These are phyloP conservation scores for Melopsittacus undulatus DNA, from an alignment of 2,797 vertebrate species.

Conservation along the genomic window DNA sequence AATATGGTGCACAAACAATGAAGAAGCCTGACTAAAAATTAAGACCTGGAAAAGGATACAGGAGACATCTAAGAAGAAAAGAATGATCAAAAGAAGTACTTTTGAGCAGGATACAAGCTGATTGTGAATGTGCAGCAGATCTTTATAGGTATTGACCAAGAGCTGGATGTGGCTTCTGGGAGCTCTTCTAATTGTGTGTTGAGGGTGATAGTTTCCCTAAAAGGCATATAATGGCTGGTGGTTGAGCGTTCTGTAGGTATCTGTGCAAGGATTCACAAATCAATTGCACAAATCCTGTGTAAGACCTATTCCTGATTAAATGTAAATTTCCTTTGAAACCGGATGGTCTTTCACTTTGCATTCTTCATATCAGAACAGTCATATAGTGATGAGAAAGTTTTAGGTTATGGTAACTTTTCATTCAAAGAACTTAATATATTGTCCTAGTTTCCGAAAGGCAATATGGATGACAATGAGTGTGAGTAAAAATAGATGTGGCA, in stretches of 20 bases:
- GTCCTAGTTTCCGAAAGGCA: neutral
- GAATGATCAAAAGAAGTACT: neutral
- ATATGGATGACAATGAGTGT: neutral
- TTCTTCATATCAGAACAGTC: neutral
- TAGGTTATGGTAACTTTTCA: neutral
- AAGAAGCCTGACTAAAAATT: neutral
- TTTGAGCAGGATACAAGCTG: neutral
- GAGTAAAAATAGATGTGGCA: neutral
- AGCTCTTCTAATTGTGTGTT: neutral
- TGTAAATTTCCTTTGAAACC: neutral
- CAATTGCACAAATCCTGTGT: neutral
- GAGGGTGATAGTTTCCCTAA: neutral
- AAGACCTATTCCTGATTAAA: neutral
- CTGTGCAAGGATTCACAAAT: neutral
- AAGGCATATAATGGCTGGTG: neutral
- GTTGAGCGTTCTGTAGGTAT: neutral
- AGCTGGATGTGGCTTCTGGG: neutral
- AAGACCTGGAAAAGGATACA: neutral
- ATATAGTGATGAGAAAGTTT: neutral
- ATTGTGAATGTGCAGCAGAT: neutral
- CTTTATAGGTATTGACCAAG: neutral
- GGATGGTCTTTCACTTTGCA: neutral
- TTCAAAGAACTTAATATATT: neutral
- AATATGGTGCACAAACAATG: accelerated
- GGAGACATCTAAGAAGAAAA: neutral